Evolutionary conservation across 2,888 invertebrate genomes (phyloP).

Genomic region (Eilema caniola): DNA sequence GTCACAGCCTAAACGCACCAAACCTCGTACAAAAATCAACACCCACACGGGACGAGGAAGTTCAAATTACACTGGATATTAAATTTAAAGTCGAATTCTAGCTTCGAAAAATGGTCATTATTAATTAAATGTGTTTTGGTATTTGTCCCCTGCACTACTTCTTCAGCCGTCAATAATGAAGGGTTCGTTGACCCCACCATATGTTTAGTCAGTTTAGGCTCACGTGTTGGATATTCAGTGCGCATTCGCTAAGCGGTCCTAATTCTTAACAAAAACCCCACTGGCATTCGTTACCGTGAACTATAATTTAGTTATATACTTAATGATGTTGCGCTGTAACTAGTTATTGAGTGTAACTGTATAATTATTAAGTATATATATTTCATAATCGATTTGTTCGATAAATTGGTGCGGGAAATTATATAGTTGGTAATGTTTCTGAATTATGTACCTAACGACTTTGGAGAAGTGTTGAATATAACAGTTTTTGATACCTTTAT

Average conservation of each 20-base stretch:
- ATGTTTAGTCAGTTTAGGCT: conserved; percentile 29
- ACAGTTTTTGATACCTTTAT: not conserved
- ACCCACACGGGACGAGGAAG: conserved; percentile 29
- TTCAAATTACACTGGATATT: conserved; percentile 18
- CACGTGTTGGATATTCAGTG: conserved; percentile 28
- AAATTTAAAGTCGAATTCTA: conserved; percentile 38
- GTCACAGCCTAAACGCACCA: conserved; percentile 21
- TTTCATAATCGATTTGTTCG: conserved; percentile 10
- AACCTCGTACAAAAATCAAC: conserved; percentile 16
- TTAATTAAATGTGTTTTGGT: conserved; percentile 49
- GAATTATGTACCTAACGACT: not conserved
- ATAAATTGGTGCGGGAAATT: not conserved
- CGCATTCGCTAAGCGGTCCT: conserved; percentile 26
- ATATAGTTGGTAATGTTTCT: not conserved
- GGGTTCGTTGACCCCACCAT: conserved; percentile 48
- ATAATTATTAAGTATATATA: conserved; percentile 40
- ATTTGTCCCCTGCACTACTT: conserved; percentile 44
- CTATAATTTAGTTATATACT: conserved; percentile 34
- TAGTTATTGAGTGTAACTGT: conserved; percentile 28
- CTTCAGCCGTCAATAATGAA: conserved; percentile 41
- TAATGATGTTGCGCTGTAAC: conserved; percentile 18
- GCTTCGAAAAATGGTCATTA: conserved; percentile 48
- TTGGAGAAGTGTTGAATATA: not conserved
- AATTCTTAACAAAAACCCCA: conserved; percentile 26
- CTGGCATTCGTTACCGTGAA: conserved; percentile 16